Conservation (phyloP, 2,113 vertebrate genomes). For the Marmota flaviventris region DNA sequence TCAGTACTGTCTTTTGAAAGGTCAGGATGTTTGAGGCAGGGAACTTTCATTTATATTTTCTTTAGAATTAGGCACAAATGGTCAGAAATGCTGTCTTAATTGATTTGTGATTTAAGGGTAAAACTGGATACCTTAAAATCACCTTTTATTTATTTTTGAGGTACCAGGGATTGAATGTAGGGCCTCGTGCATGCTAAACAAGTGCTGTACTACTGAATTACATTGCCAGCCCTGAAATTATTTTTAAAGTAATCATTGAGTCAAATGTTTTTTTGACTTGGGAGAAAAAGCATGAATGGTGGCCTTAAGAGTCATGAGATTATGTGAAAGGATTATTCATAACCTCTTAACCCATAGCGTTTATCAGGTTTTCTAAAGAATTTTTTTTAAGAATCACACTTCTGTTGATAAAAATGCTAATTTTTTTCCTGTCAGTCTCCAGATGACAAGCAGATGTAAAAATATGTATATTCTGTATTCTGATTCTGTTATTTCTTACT, state of each 20-base stretch:
- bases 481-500: neutral
- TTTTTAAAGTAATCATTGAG: neutral
- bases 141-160: too few relatives aligned
- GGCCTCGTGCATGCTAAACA: too few relatives aligned
- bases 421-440: neutral
- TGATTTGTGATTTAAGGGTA: neutral
- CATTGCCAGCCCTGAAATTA: neutral
- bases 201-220: too few relatives aligned
- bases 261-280: neutral
- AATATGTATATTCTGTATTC: neutral
- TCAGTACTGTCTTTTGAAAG: neutral
- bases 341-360: neutral
- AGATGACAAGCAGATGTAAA: neutral
- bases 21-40: neutral
- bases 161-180: too few relatives aligned
- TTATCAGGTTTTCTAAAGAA: neutral
- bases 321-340: conserved; percentile 11
- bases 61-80: neutral
- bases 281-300: neutral
- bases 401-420: neutral
- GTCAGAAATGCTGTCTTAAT: neutral
- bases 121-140: neutral
- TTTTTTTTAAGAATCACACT: neutral
- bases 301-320: neutral
- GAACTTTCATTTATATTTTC: neutral